Conservation (phyloP, 2,113 vertebrate genomes). For the Silurus glanis region DNA sequence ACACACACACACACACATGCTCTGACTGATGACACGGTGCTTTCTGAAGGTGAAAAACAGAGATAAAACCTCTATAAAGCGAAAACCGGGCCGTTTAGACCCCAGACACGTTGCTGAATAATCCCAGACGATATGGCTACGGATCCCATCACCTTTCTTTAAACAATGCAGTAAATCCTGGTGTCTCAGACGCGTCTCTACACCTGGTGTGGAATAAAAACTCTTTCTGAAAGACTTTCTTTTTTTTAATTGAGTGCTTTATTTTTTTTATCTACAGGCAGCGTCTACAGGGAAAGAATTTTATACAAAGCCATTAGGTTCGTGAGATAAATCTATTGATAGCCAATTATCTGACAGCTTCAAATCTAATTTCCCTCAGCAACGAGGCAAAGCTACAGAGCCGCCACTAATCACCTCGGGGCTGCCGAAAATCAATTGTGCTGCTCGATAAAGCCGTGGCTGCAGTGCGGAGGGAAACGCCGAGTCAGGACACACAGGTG, state of each 20-base stretch:
- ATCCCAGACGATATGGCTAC: constrained; percentile 18
- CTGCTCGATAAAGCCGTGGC: constrained; percentile 24
- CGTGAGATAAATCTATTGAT: constrained; percentile 42
- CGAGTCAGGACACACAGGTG: not conserved
- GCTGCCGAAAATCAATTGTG: constrained; percentile 38
- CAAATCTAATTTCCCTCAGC: constrained; percentile 39
- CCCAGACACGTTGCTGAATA: not conserved
- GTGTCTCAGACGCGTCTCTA: not conserved
- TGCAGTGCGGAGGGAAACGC: constrained; percentile 27
- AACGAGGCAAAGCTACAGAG: constrained; percentile 23
- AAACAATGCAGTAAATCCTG: not conserved
- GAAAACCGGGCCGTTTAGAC: not conserved
- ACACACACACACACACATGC: not conserved
- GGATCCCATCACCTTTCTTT: not conserved
- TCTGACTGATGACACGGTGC: not conserved
- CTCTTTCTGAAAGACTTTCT: not conserved
- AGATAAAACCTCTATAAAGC: not conserved
- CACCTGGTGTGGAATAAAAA: not conserved
- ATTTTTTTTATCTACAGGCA: constrained; percentile 15
- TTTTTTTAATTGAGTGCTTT: not conserved
- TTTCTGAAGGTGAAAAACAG: not conserved
- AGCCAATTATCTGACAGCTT: constrained; percentile 29
- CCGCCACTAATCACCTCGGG: constrained; percentile 35
- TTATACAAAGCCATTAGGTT: constrained; percentile 34
- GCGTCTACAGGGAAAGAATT: constrained; percentile 17